Conservation (phyloP, 2,888 invertebrate species). For the Silvanus unidentatus region DNA sequence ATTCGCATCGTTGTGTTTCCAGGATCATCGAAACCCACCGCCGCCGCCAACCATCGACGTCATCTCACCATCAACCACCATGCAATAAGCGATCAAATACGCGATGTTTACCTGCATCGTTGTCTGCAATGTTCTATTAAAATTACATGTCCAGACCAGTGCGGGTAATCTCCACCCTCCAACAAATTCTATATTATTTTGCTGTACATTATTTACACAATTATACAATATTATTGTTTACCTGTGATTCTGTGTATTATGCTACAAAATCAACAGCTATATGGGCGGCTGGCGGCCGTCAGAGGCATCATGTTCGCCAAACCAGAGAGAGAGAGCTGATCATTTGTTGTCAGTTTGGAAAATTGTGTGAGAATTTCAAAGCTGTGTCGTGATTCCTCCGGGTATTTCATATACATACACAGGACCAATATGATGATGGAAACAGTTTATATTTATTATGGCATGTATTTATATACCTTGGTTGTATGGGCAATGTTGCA, state of each 20-base stretch:
- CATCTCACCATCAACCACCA: not conserved
- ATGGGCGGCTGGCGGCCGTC: no score
- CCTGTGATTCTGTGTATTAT: constrained; percentile 8
- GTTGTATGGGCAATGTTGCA: not conserved
- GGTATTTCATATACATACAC: not conserved
- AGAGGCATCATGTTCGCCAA: no score
- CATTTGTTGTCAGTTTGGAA: not conserved
- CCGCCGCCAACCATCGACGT: constrained; percentile 1
- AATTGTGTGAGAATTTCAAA: constrained; percentile 4
- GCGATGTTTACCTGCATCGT: not conserved
- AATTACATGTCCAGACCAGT: no score
- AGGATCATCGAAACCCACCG: constrained; percentile 8
- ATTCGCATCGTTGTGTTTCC: constrained; percentile 18
- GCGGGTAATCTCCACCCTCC: no score
- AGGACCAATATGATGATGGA: not conserved
- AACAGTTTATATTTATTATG: no score
- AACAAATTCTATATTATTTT: no score
- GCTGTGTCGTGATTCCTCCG: constrained; percentile 3
- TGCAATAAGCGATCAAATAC: constrained; percentile 9
- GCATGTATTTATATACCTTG: no score
- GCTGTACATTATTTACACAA: not conserved
- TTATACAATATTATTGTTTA: constrained; percentile 12
- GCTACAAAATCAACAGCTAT: constrained; percentile 3
- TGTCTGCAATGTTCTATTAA: constrained; percentile 7
- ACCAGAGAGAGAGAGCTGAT: no score